Conservation (phyloP, 2,888 invertebrate genomes). For the Drosophila peninsularis region DNA sequence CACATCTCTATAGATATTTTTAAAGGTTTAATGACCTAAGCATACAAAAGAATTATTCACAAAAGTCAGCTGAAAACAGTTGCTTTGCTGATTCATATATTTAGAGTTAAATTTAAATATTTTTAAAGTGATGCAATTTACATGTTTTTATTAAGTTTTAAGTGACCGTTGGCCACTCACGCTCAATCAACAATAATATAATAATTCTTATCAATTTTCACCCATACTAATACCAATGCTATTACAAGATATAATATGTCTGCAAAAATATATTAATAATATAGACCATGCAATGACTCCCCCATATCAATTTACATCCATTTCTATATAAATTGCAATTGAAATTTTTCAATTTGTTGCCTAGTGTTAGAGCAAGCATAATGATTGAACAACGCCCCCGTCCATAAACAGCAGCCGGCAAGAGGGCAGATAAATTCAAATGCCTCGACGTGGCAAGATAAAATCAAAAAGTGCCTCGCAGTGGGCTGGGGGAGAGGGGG, state of each 20-base stretch:
- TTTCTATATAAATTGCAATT: neutral
- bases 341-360: conserved; percentile 8
- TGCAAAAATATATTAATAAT: neutral
- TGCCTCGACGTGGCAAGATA: conserved; percentile 43
- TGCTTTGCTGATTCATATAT: conserved; percentile 1
- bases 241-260: no score
- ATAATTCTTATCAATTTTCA: no score
- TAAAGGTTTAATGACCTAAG: neutral
- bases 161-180: no score
- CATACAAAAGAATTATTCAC: neutral
- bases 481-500: neutral
- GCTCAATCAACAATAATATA: no score
- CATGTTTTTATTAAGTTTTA: neutral
- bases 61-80: conserved; percentile 1
- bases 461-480: conserved; percentile 35
- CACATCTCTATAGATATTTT: neutral
- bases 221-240: no score
- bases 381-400: conserved; percentile 32
- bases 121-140: neutral
- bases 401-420: conserved; percentile 12
- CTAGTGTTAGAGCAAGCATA: conserved; percentile 33
- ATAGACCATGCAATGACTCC: neutral
- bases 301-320: neutral
- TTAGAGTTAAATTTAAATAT: neutral
- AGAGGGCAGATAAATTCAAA: conserved; percentile 39